Evolutionary conservation across 2,797 vertebrate genomes (phyloP), one percentile per base, ranked within the genome.

Genomic region (Eremophila alpestris): DNA sequence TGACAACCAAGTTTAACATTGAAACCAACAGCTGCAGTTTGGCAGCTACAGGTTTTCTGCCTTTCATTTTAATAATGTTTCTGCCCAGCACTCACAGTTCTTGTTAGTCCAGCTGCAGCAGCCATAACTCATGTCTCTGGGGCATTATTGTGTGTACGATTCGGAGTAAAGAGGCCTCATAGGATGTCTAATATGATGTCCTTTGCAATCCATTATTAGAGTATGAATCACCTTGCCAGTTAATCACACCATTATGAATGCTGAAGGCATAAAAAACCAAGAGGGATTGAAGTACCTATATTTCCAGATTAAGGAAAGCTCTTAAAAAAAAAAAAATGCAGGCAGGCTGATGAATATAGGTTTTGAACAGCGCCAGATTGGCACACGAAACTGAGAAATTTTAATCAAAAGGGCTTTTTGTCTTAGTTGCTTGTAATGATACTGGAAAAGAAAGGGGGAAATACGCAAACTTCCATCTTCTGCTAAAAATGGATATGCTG

Each of bases 11-110:
- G 96, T 82, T 94, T 84, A 96, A 94, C 95, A 97, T 92, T 97
- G 97, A 97, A 98, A 97, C 93, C 92, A 97, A 87, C 97, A 97
- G 91, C 27, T 95, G 88, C 92, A 96, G 94, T 97, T 97, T 95
- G 75, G 89, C 90, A 97, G 90, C 94, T 84, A 79, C 6, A 59
- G 95, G 59, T 93, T 96, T 94, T 95, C 84, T 94, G 94, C 92
- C 95, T 97, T 97, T 97, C 96, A 97, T 97, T 98, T 97, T 95
- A 96, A 97, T 98, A 97, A 95, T 78, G 93, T 96, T 96, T 95
- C 95, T 96, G 65, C 95, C 94, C 94, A 76, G 92, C 94, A 96
- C 96, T 97, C 90, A 54, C 70, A 90, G 92, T 63, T 92, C 89
- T 91, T 95, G 89, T 94, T 97, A 97, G 95, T 97, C 81, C 93